These are phyloP conservation scores for Atethmia centrago DNA, from an alignment of 2,888 invertebrate species.

Conservation along the genomic window DNA sequence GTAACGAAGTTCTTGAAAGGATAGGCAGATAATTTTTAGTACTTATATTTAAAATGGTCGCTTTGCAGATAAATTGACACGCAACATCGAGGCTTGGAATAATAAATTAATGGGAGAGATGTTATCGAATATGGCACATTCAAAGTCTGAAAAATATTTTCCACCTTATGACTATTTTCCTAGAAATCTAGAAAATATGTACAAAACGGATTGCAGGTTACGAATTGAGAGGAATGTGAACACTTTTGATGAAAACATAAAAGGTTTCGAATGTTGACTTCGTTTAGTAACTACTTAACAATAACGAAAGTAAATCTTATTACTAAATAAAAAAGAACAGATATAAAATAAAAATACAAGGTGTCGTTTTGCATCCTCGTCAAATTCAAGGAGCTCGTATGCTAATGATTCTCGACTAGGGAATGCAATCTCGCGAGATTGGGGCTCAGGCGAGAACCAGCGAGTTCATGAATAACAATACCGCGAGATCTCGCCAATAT, in stretches of 20 bases:
- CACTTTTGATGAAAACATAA: slow-evolving; percentile 86
- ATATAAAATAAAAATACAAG: background rate
- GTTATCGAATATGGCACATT: slow-evolving; percentile 60
- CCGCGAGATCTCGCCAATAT: too few relatives aligned
- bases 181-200: slow-evolving; percentile 76
- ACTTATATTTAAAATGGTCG: background rate
- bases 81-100: slow-evolving; percentile 73
- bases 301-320: background rate
- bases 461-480: too few relatives aligned
- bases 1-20: background rate
- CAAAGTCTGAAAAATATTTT: slow-evolving; percentile 66
- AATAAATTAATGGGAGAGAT: slow-evolving; percentile 61
- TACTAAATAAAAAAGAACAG: background rate
- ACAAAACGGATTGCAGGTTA: slow-evolving; percentile 74
- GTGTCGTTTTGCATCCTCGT: too few relatives aligned
- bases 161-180: slow-evolving; percentile 79
- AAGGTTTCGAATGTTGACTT: slow-evolving; percentile 79
- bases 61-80: slow-evolving; percentile 77
- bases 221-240: slow-evolving; percentile 71
- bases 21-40: background rate
- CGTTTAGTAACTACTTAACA: background rate
- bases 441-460: too few relatives aligned
- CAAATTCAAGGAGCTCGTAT: too few relatives aligned
- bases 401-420: too few relatives aligned
- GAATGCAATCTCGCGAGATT: too few relatives aligned